Evolutionary conservation across 2,113 vertebrate genomes (phyloP).

Genomic region (Axis porcinus): DNA sequence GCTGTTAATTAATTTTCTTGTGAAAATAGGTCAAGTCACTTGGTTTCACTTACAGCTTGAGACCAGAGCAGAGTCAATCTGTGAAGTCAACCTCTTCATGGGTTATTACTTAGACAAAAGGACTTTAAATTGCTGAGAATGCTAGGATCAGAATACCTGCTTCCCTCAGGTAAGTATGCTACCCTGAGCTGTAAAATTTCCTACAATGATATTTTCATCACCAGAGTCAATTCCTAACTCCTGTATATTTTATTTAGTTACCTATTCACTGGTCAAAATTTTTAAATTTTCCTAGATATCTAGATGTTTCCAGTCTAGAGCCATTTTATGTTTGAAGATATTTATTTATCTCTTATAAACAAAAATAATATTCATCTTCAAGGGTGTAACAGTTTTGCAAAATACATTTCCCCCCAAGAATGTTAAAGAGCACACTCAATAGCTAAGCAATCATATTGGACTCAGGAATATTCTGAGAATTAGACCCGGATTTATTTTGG

Average conservation of each 20-base stretch:
- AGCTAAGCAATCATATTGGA: not conserved
- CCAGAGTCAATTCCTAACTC: not conserved
- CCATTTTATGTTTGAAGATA: not conserved
- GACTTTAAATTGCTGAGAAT: not conserved
- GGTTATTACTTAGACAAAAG: not conserved
- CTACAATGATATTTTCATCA: not conserved
- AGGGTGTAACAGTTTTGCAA: slow-evolving; percentile 4
- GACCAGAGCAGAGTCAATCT: not conserved
- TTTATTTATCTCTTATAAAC: not conserved
- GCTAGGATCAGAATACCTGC: not conserved
- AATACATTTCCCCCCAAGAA: not conserved
- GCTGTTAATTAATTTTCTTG: slow-evolving; percentile 37
- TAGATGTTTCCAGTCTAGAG: not conserved
- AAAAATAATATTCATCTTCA: slow-evolving; percentile 35
- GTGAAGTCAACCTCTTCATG: not conserved
- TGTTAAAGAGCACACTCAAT: slow-evolving; percentile 17
- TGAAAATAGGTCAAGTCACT: slow-evolving; percentile 35
- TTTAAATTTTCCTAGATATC: not conserved
- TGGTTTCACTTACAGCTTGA: not conserved
- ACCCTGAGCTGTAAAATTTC: not conserved
- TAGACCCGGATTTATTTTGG: slow-evolving; percentile 12
- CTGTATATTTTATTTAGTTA: not conserved
- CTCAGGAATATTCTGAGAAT: not conserved
- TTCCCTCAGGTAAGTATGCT: not conserved
- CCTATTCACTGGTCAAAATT: not conserved